Conservation (phyloP, 2,113 vertebrate genomes). For the Malurus elegans region DNA sequence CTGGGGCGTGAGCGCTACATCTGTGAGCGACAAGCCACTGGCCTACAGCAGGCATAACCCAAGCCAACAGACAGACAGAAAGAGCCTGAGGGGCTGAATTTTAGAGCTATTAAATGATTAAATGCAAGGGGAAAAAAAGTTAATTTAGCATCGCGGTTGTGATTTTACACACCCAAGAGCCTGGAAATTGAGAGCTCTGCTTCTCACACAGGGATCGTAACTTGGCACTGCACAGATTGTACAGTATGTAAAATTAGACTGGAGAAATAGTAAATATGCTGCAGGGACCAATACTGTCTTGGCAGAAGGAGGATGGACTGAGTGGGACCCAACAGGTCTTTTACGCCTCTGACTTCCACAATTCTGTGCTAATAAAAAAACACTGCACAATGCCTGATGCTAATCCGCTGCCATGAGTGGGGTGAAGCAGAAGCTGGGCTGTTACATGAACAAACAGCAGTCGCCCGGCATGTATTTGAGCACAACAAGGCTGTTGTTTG, state of each 20-base stretch:
- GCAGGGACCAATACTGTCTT: slow-evolving; percentile 65
- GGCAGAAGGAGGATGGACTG: slow-evolving; percentile 66
- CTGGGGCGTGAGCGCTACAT: slow-evolving; percentile 25
- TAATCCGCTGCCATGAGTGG: neutral
- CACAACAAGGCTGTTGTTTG: neutral
- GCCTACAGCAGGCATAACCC: slow-evolving; percentile 56
- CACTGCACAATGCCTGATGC: neutral
- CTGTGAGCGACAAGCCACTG: slow-evolving; percentile 46
- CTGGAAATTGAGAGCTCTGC: slow-evolving; percentile 57
- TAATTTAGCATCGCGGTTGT: slow-evolving; percentile 60
- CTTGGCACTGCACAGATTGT: slow-evolving; percentile 60
- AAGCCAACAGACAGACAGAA: slow-evolving; percentile 56
- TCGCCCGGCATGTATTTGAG: accelerated
- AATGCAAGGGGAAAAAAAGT: slow-evolving; percentile 43
- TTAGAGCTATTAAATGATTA: slow-evolving; percentile 70
- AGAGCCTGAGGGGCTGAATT: slow-evolving; percentile 63
- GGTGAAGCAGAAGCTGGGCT: neutral
- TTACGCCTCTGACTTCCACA: slow-evolving; percentile 58
- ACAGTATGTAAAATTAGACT: slow-evolving; percentile 64
- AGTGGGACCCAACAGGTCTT: slow-evolving; percentile 66
- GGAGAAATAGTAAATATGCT: slow-evolving; percentile 56
- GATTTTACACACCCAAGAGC: slow-evolving; percentile 70
- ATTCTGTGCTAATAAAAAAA: slow-evolving; percentile 48
- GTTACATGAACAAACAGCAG: neutral
- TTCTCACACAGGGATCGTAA: slow-evolving; percentile 54